Percentiles rank a stretch among this genome's conserved stretches.
Evolutionary conservation across 2,888 invertebrate species (phyloP).

Genomic region (Malacosoma neustria): DNA sequence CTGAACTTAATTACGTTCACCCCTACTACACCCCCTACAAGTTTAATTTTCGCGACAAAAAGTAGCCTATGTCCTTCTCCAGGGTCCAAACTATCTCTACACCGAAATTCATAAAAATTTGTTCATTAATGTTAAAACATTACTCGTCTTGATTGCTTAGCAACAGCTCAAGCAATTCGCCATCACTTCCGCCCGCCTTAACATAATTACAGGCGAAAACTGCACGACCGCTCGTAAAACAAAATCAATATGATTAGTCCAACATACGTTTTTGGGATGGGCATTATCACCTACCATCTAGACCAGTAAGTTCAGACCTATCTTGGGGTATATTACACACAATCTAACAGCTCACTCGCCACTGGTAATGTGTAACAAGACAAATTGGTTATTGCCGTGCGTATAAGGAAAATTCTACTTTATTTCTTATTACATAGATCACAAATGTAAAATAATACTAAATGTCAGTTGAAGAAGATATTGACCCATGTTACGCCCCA

Average conservation of each 20-base stretch:
- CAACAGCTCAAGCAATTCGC: not conserved
- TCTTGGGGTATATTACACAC: not conserved
- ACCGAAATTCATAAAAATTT: no score
- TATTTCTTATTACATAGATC: not conserved
- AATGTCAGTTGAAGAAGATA: not conserved
- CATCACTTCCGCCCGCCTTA: not conserved
- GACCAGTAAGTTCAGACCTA: constrained; percentile 15
- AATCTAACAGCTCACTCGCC: not conserved
- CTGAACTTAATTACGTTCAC: no score
- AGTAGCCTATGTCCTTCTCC: no score
- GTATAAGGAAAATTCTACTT: not conserved
- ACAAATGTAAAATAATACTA: not conserved
- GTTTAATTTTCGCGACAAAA: no score
- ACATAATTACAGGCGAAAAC: not conserved
- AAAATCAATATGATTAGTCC: not conserved
- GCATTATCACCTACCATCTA: constrained; percentile 26
- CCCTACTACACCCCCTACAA: no score
- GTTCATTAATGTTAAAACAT: no score
- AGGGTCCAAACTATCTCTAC: no score
- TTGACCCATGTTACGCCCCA: not conserved
- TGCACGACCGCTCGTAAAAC: not conserved
- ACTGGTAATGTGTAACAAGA: not conserved
- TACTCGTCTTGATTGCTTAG: not conserved
- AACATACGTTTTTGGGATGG: constrained; percentile 18
- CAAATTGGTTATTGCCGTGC: not conserved